Conservation (phyloP, 2,888 invertebrate genomes). For the Cordilura impudica region DNA sequence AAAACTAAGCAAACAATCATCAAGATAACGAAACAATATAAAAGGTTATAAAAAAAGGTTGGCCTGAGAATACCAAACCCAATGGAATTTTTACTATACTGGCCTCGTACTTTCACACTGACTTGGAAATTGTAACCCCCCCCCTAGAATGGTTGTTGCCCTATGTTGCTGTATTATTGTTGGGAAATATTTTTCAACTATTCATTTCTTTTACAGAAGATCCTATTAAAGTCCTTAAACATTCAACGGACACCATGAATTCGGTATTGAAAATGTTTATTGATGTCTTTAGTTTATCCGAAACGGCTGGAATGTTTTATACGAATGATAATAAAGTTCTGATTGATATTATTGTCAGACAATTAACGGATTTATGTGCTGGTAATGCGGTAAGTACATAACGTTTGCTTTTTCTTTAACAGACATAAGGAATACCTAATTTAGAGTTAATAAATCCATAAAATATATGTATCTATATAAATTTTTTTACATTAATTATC, state of each 20-base stretch:
- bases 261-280: slow-evolving; percentile 92
- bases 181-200: not conserved
- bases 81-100: too few relatives aligned
- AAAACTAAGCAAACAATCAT: too few relatives aligned
- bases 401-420: slow-evolving; percentile 33
- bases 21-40: too few relatives aligned
- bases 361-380: slow-evolving; percentile 92
- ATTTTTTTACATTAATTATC: not conserved
- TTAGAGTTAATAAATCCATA: too few relatives aligned
- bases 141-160: too few relatives aligned
- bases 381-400: slow-evolving; percentile 85
- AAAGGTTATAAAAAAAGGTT: too few relatives aligned
- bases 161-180: too few relatives aligned
- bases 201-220: slow-evolving; percentile 82
- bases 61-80: too few relatives aligned
- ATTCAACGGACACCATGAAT: slow-evolving; percentile 86
- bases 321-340: slow-evolving; percentile 96
- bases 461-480: too few relatives aligned
- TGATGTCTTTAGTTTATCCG: slow-evolving; percentile 88
- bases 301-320: slow-evolving; percentile 92
- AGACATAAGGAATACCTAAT: too few relatives aligned
- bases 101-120: too few relatives aligned
- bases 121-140: too few relatives aligned
- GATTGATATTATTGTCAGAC: slow-evolving; percentile 94
- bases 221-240: slow-evolving; percentile 90